phyloP scores from a whole-genome alignment of 2,888 invertebrate species.

The Drosophila mimica region DNA sequence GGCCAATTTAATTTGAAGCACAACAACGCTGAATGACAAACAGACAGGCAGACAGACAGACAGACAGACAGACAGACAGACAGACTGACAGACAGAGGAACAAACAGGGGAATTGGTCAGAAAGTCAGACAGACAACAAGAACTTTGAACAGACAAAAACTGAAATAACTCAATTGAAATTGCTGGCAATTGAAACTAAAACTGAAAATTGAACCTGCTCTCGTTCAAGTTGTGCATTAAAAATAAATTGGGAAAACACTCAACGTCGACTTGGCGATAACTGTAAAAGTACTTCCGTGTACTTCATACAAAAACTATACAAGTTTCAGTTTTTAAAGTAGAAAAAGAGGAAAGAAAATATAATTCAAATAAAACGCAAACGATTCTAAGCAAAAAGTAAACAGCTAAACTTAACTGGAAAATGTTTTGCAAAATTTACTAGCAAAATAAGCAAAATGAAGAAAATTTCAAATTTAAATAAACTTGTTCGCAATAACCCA shows the following conservation, averaged over 20 bases:
- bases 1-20: constrained; percentile 76
- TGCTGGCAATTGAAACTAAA: constrained; percentile 59
- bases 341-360: not conserved
- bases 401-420: not conserved
- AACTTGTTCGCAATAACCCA: not conserved
- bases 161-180: constrained; percentile 73
- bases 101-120: constrained; percentile 7
- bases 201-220: constrained; percentile 30
- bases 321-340: not conserved
- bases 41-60: constrained; percentile 9
- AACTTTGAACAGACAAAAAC: constrained; percentile 56
- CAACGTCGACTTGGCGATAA: constrained; percentile 47
- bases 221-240: constrained; percentile 41
- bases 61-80: constrained; percentile 14
- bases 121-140: constrained; percentile 36
- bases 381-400: not conserved
- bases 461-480: not conserved
- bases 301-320: not conserved
- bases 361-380: not conserved
- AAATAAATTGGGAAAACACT: constrained; percentile 60
- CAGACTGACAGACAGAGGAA: constrained; percentile 19
- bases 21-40: constrained; percentile 32
- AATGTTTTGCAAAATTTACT: too few species aligned
- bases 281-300: constrained; percentile 31
- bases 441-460: not conserved